A percentile compares a stretch with the other conserved stretches of the same genome.
phyloP scores from a whole-genome alignment of 2,797 vertebrate genomes.

The Pachyuromys duprasi region DNA sequence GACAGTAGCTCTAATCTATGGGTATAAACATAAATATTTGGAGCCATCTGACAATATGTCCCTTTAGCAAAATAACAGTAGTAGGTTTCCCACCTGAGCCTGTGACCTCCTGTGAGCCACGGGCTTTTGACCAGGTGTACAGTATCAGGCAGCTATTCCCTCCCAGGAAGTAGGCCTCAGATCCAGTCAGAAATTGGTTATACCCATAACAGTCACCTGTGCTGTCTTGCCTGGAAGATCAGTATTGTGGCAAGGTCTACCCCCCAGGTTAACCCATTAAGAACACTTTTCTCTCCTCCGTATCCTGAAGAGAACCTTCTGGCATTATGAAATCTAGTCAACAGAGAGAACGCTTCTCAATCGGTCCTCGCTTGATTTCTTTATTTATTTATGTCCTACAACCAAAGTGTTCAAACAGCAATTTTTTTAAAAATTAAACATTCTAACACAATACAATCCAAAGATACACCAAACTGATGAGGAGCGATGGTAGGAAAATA shows the following conservation, averaged over 20 bases:
- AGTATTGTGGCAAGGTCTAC: not conserved
- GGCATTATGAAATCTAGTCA: not conserved
- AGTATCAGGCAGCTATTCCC: not conserved
- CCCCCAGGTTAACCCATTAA: not conserved
- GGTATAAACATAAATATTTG: not conserved
- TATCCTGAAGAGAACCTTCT: not conserved
- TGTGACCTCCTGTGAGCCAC: not conserved
- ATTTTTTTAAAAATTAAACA: not conserved
- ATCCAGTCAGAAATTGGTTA: not conserved
- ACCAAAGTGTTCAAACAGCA: not conserved
- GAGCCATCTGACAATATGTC: not conserved
- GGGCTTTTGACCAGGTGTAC: no score
- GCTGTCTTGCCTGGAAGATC: not conserved
- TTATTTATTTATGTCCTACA: not conserved
- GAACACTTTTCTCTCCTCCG: not conserved
- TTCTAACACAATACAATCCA: not conserved
- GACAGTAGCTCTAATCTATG: not conserved
- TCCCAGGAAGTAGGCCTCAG: not conserved
- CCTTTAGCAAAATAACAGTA: not conserved
- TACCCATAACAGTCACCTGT: no score
- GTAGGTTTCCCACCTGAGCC: not conserved
- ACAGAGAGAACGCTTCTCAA: not conserved
- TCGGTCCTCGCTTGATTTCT: not conserved
- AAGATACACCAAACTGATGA: not conserved
- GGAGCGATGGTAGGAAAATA: not conserved